Conservation (phyloP, 2,113 vertebrate species). For the Gallinago media region DNA sequence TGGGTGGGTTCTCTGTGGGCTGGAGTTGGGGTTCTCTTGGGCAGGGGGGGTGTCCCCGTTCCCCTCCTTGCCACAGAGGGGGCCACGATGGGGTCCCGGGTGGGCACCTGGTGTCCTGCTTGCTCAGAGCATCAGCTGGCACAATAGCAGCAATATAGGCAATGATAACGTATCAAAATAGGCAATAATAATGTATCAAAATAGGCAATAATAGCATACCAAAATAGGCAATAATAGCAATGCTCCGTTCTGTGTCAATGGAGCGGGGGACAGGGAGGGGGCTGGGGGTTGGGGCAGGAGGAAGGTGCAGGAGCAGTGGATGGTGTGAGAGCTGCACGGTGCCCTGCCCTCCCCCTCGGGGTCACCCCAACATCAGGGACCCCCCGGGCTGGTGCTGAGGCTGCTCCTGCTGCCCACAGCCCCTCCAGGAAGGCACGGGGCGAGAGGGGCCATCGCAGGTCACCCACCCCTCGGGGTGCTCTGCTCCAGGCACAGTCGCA, state of each 20-base stretch:
- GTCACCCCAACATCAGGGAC: neutral
- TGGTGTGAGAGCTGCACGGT: rapidly evolving
- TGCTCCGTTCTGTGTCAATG: rapidly evolving
- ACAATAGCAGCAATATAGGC: neutral
- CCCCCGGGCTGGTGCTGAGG: too few relatives aligned
- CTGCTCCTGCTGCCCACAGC: neutral
- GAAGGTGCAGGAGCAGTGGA: rapidly evolving
- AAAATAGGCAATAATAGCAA: neutral
- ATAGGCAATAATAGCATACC: neutral
- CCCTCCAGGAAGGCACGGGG: neutral
- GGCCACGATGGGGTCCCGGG: rapidly evolving
- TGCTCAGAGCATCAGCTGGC: neutral
- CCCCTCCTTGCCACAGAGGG: neutral
- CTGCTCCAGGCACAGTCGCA: rapidly evolving
- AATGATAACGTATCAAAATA: too few relatives aligned
- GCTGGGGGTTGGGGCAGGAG: neutral
- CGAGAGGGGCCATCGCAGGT: too few relatives aligned
- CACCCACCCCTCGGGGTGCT: rapidly evolving
- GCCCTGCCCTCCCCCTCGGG: neutral
- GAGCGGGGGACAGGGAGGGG: neutral
- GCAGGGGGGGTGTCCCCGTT: neutral
- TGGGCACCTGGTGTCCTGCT: neutral
- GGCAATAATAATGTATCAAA: too few relatives aligned
- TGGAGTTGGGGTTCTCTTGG: rapidly evolving
- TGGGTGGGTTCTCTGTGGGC: rapidly evolving